Base-by-base conservation (phyloP, 2,888 invertebrate species). In the Sabatieria punctata region DNA sequence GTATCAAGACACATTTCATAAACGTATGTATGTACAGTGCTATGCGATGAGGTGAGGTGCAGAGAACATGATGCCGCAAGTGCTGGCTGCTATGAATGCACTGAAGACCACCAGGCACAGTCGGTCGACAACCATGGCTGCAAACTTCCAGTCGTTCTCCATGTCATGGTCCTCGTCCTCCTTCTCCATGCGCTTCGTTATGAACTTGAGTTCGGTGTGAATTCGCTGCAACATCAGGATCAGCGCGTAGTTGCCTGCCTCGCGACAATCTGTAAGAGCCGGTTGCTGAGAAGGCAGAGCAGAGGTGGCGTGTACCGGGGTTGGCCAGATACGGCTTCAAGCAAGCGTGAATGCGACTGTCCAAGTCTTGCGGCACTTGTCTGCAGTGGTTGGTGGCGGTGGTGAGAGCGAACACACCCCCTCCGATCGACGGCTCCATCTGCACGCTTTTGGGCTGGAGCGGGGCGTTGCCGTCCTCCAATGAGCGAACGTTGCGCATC, bases 121-220 rank as follows among this genome's bases (percentile, higher is more conserved):
- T 13, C 51, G 40, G 33, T 51, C 51, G n/a, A 51, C 45, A 3
- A 51, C 47, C 51, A 51, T 51, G 2, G 47, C 60, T 3, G 59
- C 60, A 40, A 61, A 61, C 18, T 36, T 57, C 60, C 60, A 60
- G 39, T 60, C 60, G 42, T 60, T 60, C n/a, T 53, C 55, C 24
- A 52, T 51, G 3, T 53, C 47, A 36, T 55, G 52, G 27, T 57
- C 57, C 47, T 58, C 57, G 38, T 60, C 60, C 39, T 59, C 59
- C 52, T 55, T 51, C 38, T 52, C 50, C 41, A 55, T 50, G 27
- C 54, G 53, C 24, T 47, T 45, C 2, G 54, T 50, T 0, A 58
- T 52, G 25, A 56, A 55, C 56, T 57, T 62, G 30, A 63, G 44
- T 41, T 64, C 63, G 35, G 57, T 52, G 46, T 59, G 54, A 19